Evolutionary conservation across 2,888 invertebrate genomes (phyloP), one percentile per base, ranked within the genome.

Genomic region (Napeogenes sylphis): DNA sequence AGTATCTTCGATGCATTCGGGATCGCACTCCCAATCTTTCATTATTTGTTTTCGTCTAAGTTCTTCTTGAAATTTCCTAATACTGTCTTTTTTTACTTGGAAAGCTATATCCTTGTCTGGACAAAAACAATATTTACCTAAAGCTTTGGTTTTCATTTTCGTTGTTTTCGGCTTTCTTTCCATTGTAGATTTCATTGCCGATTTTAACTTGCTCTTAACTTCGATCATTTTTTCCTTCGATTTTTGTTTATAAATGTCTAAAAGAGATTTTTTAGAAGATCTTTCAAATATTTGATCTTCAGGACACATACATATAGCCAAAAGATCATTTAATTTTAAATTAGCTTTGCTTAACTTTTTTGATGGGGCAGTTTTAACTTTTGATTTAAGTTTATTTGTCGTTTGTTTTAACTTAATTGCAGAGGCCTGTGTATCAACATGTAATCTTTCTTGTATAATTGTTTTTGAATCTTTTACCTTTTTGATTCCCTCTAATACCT

Each of bases 51-150:
- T 77, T 64, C 56, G 69, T 57, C 62, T 73, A n/a, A 75, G 62
- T 38, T 77, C 69, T 58, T 80, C 80, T 65, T 70, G 74, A 63
- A 71, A 77, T 55, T 80, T 66, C 42, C 59, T 63, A 46, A 81
- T 58, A 4, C 81, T 82, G 74, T 84, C 82, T 67, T 79, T 82
- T 71, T 65, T 75, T 46, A 77, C 70, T 57, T 64, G 71, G 56
- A 75, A 75, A 21, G 63, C 21, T 60, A 70, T 56, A 13, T 62
- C 55, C 13, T 66, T 59, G 65, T 68, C 65, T 70, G 61, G 60
- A 70, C 59, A 13, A 35, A 35, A 1, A 21, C 21, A 38, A 33
- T 38, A 35, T 30, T 21, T 51, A 30, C 30, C 51, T 30, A 30
- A 51, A 51, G 51, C 30, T 12, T 30, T 51, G 30, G 51, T 51